A percentile compares a stretch with the other conserved stretches of the same genome.
These are phyloP conservation scores for Zhengitettix transpicula DNA, from an alignment of 2,888 invertebrate genomes.

Conservation along the genomic window DNA sequence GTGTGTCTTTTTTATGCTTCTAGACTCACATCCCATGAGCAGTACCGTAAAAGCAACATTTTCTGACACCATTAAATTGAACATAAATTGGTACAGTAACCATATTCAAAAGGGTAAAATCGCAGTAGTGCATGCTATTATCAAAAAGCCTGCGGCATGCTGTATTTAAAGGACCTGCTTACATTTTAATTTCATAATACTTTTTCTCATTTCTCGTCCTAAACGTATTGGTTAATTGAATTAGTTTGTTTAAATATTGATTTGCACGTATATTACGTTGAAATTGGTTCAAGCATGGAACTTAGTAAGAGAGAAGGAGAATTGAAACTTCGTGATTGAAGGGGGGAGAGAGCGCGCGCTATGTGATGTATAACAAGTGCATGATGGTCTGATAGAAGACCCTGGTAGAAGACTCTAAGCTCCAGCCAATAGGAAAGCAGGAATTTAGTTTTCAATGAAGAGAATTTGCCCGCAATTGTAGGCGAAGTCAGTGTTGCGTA, in stretches of 20 bases:
- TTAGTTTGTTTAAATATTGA: background rate
- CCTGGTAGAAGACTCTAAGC: conserved; percentile 28
- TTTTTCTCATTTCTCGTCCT: too few species aligned
- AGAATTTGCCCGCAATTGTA: conserved; percentile 13
- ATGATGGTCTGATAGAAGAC: conserved; percentile 27
- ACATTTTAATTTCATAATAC: too few species aligned
- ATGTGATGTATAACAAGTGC: conserved; percentile 14
- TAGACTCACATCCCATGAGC: conserved; percentile 23
- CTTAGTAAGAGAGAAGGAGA: background rate
- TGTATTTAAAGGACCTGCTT: too few species aligned
- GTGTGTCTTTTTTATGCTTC: conserved; percentile 13
- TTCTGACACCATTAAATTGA: conserved; percentile 31
- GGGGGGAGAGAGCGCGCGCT: background rate
- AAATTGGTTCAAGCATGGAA: background rate
- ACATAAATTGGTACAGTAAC: conserved; percentile 28
- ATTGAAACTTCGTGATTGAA: background rate
- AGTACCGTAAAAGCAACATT: conserved; percentile 30
- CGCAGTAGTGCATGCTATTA: conserved; percentile 8
- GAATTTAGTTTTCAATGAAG: conserved; percentile 13
- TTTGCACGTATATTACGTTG: conserved; percentile 3
- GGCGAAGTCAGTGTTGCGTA: background rate
- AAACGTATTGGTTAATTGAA: too few species aligned
- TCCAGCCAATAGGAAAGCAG: conserved; percentile 20
- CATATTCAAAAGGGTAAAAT: conserved; percentile 7
- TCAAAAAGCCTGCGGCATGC: conserved; percentile 4